Percentiles rank a stretch among this genome's conserved stretches.
phyloP scores from a whole-genome alignment of 2,113 vertebrate genomes.

The Larimichthys crocea region DNA sequence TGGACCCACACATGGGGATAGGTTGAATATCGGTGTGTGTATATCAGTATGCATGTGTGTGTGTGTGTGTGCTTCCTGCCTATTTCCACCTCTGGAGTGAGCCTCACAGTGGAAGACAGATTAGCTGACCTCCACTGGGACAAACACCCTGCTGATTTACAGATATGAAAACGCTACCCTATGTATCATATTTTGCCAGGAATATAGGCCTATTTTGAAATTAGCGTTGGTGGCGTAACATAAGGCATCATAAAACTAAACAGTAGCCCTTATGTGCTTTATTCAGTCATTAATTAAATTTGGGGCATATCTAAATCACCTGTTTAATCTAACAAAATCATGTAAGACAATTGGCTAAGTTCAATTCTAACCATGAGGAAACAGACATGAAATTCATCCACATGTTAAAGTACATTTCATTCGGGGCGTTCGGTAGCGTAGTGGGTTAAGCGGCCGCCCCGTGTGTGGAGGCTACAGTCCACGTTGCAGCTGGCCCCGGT shows the following conservation, averaged over 20 bases:
- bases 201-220: constrained; percentile 3
- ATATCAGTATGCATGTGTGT: neutral
- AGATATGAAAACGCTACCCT: neutral
- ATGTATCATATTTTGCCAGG: neutral
- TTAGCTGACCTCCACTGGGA: constrained; percentile 33
- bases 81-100: constrained; percentile 30
- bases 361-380: neutral
- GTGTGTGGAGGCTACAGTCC: too few species aligned
- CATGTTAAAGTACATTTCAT: neutral
- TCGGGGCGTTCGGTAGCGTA: too few species aligned
- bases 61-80: constrained; percentile 8
- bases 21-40: neutral
- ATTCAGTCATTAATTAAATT: neutral
- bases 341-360: neutral
- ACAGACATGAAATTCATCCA: neutral
- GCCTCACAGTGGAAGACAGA: constrained; percentile 22
- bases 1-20: constrained; percentile 29
- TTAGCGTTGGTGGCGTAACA: neutral
- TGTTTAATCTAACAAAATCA: neutral
- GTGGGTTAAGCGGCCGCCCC: too few species aligned
- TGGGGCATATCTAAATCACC: too few species aligned
- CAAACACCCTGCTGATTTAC: neutral
- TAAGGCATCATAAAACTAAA: neutral
- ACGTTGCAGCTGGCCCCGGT: too few species aligned
- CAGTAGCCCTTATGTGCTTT: neutral